Percentiles rank a stretch among this genome's conserved stretches.
These are phyloP conservation scores for Tinea pellionella DNA, from an alignment of 2,888 invertebrate species.

Conservation along the genomic window DNA sequence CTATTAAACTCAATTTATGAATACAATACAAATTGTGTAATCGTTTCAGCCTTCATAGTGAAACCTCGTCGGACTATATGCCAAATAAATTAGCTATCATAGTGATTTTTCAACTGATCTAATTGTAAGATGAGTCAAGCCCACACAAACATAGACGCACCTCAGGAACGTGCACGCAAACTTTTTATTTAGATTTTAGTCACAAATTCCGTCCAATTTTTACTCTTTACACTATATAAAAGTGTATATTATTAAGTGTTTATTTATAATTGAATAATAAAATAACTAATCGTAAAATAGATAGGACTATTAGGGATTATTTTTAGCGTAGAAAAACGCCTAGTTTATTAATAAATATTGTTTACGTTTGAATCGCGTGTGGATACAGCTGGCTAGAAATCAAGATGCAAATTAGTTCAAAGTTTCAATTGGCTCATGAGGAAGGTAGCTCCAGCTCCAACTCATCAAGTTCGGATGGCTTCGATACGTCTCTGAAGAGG, in stretches of 20 bases:
- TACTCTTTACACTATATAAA: background rate
- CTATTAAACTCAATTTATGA: background rate
- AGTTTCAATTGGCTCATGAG: conserved; percentile 35
- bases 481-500: conserved; percentile 48
- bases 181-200: background rate
- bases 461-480: conserved; percentile 41
- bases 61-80: conserved; percentile 4
- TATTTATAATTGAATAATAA: background rate
- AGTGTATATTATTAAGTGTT: background rate
- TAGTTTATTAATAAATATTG: background rate
- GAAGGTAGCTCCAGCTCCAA: conserved; percentile 35
- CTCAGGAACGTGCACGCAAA: conserved; percentile 1
- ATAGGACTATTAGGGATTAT: background rate
- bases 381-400: background rate
- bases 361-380: background rate
- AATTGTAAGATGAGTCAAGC: conserved; percentile 10
- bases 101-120: conserved; percentile 3
- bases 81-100: conserved; percentile 4
- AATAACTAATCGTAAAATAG: background rate
- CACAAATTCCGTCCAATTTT: background rate
- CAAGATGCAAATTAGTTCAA: conserved; percentile 26
- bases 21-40: background rate
- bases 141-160: conserved; percentile 1
- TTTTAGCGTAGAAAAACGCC: background rate
- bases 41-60: background rate